Evolutionary conservation across 2,113 vertebrate species (phyloP).

Genomic region (Ascaphus truei): DNA sequence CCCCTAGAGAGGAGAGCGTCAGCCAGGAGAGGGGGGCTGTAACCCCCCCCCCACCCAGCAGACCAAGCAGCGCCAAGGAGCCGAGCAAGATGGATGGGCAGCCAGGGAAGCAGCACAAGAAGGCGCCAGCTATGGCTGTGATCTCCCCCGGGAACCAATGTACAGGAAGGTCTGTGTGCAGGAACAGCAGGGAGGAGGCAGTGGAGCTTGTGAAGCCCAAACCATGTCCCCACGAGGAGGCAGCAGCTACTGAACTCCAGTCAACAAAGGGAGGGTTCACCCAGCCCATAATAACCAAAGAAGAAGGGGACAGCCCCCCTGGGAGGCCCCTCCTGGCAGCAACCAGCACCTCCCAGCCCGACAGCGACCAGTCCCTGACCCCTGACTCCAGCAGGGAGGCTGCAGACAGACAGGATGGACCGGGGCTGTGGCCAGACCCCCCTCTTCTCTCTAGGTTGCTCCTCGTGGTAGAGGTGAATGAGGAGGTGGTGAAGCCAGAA

Average conservation of each 20-base stretch:
- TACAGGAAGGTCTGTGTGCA: not conserved
- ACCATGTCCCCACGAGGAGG: slow-evolving; percentile 1
- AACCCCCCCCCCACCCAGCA: not conserved
- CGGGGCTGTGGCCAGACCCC: slow-evolving; percentile 20
- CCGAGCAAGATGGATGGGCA: not conserved
- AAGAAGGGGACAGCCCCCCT: not conserved
- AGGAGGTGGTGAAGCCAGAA: not conserved
- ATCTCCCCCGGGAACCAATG: not conserved
- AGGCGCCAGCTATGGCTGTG: not conserved
- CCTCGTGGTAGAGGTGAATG: slow-evolving; percentile 22
- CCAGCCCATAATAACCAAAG: not conserved
- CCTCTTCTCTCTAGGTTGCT: slow-evolving; percentile 13
- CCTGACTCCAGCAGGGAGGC: not conserved
- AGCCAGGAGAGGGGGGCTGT: not conserved
- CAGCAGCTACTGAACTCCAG: not conserved
- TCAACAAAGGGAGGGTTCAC: not conserved
- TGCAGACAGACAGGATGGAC: not conserved
- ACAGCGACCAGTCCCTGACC: not conserved
- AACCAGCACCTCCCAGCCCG: not conserved
- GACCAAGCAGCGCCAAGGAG: not conserved
- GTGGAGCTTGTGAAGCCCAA: slow-evolving; percentile 9
- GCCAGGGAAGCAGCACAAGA: not conserved
- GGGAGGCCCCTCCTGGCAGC: not conserved
- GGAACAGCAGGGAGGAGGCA: not conserved
- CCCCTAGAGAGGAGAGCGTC: not conserved